Evolutionary conservation across 2,888 invertebrate genomes (phyloP), one percentile per base, ranked within the genome.

Genomic region (Pandemis corylana): DNA sequence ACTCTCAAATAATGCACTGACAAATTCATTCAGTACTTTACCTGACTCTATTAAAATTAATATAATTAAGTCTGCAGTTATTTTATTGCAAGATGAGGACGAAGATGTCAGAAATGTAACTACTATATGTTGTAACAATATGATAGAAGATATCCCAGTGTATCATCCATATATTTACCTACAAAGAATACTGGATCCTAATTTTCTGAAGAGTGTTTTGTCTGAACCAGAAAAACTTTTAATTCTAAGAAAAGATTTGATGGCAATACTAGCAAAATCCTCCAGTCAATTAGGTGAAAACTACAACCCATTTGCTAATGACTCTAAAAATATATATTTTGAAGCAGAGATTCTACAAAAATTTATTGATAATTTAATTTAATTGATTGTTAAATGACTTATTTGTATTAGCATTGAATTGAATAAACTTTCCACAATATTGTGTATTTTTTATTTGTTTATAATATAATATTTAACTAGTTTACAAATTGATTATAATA

Each of bases 61-160:
- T 73, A 84, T 90, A 66, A 85, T 94, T 51, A 87, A 90, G 82
- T 85, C 92, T 62, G 90, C 88, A 68, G 81, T 95, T n/a, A 84
- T 90, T 59, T 84, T 95, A 6, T 81, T 95, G 61, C 95, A 95
- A 87, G 95, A 95, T 84, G 95, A 96, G 81, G 92, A 95, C 80
- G 87, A 90, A 71, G 91, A 92, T 78, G 88, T 96, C 13, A 91
- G 95, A 79, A 89, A 89, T 78, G 76, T 86, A 42, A 89, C 90
- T 82, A 87, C 89, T 6, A 76, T 84, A 61, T 92, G 88, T 78
- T 90, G 89, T 77, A 85, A 81, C 77, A 86, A 84, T 77, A 69
- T 90, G 42, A 82, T 36, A 62, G 28, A 80, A 82, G 64, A 74
- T 77, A 7, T 51, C 80, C 41, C 61, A 36, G 53, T 79, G 56